Conservation (phyloP, 1,140 invertebrate genomes). For the Drosophila sturtevanti region DNA sequence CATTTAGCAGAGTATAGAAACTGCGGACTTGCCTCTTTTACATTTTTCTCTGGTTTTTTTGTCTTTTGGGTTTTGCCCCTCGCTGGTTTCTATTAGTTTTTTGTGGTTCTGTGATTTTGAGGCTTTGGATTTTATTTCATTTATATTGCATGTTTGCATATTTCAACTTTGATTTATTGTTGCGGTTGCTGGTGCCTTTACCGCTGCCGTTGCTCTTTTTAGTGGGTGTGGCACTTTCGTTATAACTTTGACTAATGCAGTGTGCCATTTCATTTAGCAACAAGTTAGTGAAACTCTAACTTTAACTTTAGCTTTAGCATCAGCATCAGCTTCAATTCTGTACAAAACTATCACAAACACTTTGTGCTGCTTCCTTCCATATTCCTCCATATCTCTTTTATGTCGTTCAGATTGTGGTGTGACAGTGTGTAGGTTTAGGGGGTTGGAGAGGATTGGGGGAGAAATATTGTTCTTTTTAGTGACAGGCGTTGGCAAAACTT, state of each 20-base stretch:
- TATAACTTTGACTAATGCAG: slow-evolving; percentile 41
- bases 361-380: slow-evolving; percentile 30
- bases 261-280: slow-evolving; percentile 67
- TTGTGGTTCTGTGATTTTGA: slow-evolving; percentile 52
- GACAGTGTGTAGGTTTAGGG: not conserved
- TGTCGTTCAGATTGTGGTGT: not conserved
- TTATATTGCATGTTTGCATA: slow-evolving; percentile 71
- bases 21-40: not conserved
- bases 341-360: slow-evolving; percentile 63
- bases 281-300: slow-evolving; percentile 48
- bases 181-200: slow-evolving; percentile 21
- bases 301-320: slow-evolving; percentile 1
- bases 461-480: slow-evolving; percentile 42
- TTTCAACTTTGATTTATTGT: slow-evolving; percentile 67
- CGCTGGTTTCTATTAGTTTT: slow-evolving; percentile 50
- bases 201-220: not conserved
- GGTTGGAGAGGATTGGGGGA: not conserved
- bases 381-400: slow-evolving; percentile 12
- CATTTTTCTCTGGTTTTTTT: not conserved
- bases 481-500: slow-evolving; percentile 68
- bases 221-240: slow-evolving; percentile 2
- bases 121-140: slow-evolving; percentile 68
- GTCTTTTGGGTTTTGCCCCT: not conserved
- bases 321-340: slow-evolving; percentile 21
- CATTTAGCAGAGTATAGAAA: not conserved